phyloP scores from a whole-genome alignment of 2,113 vertebrate genomes.

The Clupea harengus region DNA sequence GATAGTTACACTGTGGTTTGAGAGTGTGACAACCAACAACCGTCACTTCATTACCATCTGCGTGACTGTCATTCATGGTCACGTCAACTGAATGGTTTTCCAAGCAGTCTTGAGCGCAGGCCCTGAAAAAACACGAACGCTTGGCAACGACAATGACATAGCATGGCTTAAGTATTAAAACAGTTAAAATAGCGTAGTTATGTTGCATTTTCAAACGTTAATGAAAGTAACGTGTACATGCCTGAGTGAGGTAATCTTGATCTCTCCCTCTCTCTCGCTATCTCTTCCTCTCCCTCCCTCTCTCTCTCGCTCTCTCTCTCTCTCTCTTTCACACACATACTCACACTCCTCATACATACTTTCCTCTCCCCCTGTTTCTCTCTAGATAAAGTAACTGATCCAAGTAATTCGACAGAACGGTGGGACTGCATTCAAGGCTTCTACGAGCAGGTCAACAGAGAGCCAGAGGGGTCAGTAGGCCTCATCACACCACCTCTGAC shows the following conservation, averaged over 20 bases:
- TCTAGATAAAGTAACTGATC: conserved; percentile 83
- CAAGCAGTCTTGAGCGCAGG: not conserved
- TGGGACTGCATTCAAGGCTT: conserved; percentile 86
- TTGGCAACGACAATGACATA: not conserved
- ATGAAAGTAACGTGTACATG: not conserved
- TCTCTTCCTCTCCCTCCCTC: conserved; percentile 5
- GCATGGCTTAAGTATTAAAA: not conserved
- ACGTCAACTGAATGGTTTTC: not conserved
- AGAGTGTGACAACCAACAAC: not conserved
- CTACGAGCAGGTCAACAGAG: conserved; percentile 78
- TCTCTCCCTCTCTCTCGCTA: not conserved
- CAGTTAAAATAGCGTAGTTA: not conserved
- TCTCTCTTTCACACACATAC: not conserved
- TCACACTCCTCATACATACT: not conserved
- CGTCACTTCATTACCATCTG: not conserved
- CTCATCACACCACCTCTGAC: not conserved
- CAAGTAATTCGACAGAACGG: conserved; percentile 69
- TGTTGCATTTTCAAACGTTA: not conserved
- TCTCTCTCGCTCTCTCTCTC: not conserved
- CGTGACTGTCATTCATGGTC: conserved; percentile 17
- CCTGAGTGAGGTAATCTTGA: not conserved
- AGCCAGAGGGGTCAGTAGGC: conserved; percentile 67
- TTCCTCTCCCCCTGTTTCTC: not conserved
- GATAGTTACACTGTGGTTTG: not conserved
- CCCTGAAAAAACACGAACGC: not conserved